Evolutionary conservation across 1,140 invertebrate genomes (phyloP).

Genomic region (Vanessa tameamea): DNA sequence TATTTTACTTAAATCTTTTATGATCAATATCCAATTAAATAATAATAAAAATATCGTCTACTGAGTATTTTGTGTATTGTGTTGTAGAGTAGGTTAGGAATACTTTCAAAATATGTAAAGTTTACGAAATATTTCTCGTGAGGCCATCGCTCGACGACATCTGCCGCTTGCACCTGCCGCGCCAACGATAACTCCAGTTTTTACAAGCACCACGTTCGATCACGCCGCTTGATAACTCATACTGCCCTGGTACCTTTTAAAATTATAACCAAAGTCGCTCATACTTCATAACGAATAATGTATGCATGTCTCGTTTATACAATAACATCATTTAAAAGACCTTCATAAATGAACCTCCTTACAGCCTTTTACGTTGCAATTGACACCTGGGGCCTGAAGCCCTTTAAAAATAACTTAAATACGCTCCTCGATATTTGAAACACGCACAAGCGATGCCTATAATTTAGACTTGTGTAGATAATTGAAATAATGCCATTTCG

Average conservation of each 20-base stretch:
- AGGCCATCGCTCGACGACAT: constrained; percentile 43
- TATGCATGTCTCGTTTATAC: constrained; percentile 40
- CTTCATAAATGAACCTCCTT: constrained; percentile 18
- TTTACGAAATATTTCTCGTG: constrained; percentile 48
- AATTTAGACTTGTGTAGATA: constrained; percentile 36
- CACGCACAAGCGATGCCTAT: constrained; percentile 17
- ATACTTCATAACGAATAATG: constrained; percentile 35
- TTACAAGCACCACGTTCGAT: constrained; percentile 46
- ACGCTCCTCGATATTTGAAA: constrained; percentile 12
- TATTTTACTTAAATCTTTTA: no score
- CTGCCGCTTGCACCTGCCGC: constrained; percentile 65
- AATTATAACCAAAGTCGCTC: constrained; percentile 44
- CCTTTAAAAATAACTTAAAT: constrained; percentile 22
- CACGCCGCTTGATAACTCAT: constrained; percentile 53
- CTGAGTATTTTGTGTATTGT: background rate
- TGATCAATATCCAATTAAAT: no score
- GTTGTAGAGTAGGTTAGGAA: constrained; percentile 4
- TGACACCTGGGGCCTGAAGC: constrained; percentile 29
- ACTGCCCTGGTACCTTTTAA: constrained; percentile 52
- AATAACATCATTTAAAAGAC: constrained; percentile 48
- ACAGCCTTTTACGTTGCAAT: constrained; percentile 31
- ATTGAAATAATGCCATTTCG: constrained; percentile 28
- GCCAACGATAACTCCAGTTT: constrained; percentile 50
- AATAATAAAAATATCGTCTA: no score
- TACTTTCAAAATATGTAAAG: constrained; percentile 33